Evolutionary conservation across 2,888 invertebrate species (phyloP).

Genomic region (Gandaritis pyraliata): DNA sequence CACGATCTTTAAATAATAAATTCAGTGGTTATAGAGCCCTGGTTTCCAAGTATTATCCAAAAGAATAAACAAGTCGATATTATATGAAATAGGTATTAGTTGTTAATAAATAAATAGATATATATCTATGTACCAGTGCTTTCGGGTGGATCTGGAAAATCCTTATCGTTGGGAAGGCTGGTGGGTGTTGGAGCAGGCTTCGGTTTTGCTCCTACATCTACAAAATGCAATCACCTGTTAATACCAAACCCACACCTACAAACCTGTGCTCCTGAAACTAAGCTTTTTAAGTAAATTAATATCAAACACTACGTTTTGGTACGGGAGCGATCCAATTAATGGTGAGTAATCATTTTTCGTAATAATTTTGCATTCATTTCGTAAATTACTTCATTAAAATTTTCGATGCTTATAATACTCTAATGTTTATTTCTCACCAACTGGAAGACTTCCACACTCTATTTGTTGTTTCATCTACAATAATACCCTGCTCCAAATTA

Average conservation of each 20-base stretch:
- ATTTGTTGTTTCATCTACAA: not conserved
- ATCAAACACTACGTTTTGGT: not conserved
- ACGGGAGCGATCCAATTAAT: no score
- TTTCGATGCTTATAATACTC: no score
- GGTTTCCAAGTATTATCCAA: no score
- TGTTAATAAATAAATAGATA: not conserved
- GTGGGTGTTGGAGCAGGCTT: constrained; percentile 83
- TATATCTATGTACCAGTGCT: constrained; percentile 85
- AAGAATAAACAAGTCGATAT: no score
- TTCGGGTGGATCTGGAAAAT: constrained; percentile 87
- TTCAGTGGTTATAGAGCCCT: no score
- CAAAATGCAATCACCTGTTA: constrained; percentile 78
- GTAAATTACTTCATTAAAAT: not conserved
- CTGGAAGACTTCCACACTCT: not conserved
- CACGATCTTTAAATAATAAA: no score
- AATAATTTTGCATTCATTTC: no score
- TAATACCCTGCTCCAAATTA: not conserved
- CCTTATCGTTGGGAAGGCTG: constrained; percentile 86
- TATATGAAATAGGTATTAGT: not conserved
- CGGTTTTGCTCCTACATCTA: constrained; percentile 85
- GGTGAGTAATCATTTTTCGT: no score
- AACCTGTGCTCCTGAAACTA: constrained; percentile 44
- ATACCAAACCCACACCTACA: constrained; percentile 49
- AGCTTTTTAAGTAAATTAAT: constrained; percentile 21
- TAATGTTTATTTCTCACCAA: not conserved